phyloP scores from a whole-genome alignment of 2,797 vertebrate species.

The Acanthurus leucopareius region DNA sequence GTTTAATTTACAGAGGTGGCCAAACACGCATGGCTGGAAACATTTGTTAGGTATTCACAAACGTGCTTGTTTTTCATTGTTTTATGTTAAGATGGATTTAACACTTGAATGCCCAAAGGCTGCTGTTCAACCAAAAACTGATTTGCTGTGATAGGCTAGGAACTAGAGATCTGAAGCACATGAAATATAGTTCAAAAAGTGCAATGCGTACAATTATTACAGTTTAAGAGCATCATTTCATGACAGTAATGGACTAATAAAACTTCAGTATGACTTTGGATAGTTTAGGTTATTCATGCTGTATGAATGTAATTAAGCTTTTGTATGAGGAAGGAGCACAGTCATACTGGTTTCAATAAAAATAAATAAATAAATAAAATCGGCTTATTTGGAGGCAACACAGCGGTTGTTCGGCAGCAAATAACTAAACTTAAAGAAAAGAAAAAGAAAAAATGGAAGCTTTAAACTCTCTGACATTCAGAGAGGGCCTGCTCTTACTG shows the following conservation, averaged over 20 bases:
- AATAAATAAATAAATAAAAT: neutral
- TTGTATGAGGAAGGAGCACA: neutral
- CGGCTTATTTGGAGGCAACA: neutral
- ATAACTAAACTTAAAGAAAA: constrained; percentile 12
- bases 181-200: neutral
- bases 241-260: neutral
- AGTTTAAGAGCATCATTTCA: neutral
- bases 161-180: neutral
- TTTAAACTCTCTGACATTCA: constrained; percentile 23
- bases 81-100: neutral
- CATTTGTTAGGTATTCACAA: neutral
- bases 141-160: neutral
- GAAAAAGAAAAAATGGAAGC: constrained; percentile 9
- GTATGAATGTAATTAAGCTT: neutral
- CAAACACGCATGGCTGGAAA: neutral
- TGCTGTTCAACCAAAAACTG: neutral
- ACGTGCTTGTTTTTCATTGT: neutral
- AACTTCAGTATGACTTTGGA: no score
- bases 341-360: neutral
- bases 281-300: neutral
- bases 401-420: neutral
- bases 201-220: neutral
- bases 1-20: neutral
- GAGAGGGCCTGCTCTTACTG: neutral
- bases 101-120: neutral